A percentile compares a stretch with the other conserved stretches of the same genome.
These are phyloP conservation scores for Notamacropus eugenii DNA, from an alignment of 2,797 vertebrate species.

Conservation along the genomic window DNA sequence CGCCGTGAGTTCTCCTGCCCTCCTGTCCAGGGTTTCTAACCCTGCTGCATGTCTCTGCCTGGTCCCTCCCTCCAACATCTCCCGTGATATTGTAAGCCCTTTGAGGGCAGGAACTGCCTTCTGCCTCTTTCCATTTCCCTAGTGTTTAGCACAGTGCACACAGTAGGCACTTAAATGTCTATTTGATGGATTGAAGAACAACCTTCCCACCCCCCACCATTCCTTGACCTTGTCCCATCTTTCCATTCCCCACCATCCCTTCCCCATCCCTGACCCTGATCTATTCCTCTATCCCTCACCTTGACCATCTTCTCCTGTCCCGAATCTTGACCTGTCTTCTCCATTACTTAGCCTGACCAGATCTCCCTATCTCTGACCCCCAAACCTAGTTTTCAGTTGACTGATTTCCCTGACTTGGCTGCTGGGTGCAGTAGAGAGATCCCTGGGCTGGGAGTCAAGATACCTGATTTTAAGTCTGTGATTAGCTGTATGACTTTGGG, in stretches of 20 bases:
- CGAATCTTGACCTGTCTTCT: not conserved
- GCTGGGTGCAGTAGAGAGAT: not conserved
- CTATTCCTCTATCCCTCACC: not conserved
- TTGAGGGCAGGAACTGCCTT: not conserved
- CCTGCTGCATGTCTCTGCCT: conserved; percentile 32
- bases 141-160: not conserved
- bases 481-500: not conserved
- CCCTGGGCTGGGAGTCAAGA: not conserved
- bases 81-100: not conserved
- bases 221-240: conserved; percentile 37
- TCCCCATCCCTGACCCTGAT: not conserved
- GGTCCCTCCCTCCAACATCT: not conserved
- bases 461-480: not conserved
- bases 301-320: not conserved
- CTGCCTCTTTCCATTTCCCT: not conserved
- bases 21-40: not conserved
- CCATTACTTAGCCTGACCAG: not conserved
- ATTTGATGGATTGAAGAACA: not conserved
- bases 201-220: not conserved
- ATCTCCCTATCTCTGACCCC: not conserved
- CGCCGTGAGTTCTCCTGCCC: conserved; percentile 90
- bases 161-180: not conserved
- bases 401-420: not conserved
- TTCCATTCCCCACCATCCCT: not conserved
- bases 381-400: not conserved